Evolutionary conservation across 53 echinoderm and acorn worm genomes (phyloP).

Genomic region (Astropecten irregularis): DNA sequence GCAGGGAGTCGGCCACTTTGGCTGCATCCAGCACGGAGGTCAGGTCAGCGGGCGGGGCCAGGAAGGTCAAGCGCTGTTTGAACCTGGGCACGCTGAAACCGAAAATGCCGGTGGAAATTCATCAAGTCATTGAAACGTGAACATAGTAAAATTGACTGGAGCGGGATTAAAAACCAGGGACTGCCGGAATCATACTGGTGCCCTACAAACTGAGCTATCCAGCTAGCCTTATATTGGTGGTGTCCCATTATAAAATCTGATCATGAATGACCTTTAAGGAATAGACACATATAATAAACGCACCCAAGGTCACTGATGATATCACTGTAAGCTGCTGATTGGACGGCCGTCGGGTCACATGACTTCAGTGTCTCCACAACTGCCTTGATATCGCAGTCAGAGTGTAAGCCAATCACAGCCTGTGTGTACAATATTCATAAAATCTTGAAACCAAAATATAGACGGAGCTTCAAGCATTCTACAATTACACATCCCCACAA

Average conservation of each 20-base stretch:
- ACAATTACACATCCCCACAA: too few relatives aligned
- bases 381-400: slow-evolving; percentile 38
- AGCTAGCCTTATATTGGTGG: too few relatives aligned
- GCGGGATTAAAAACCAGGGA: too few relatives aligned
- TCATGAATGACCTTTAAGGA: too few relatives aligned
- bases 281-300: too few relatives aligned
- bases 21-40: slow-evolving; percentile 90
- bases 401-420: slow-evolving; percentile 61
- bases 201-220: too few relatives aligned
- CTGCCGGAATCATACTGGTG: neutral
- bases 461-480: neutral
- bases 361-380: slow-evolving; percentile 53
- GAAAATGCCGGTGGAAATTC: too few relatives aligned
- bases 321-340: neutral
- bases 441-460: too few relatives aligned
- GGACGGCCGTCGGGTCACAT: slow-evolving; percentile 56
- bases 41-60: slow-evolving; percentile 75
- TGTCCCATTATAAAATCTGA: too few relatives aligned
- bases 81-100: slow-evolving; percentile 79
- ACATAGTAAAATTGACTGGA: too few relatives aligned
- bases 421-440: too few relatives aligned
- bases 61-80: slow-evolving; percentile 83
- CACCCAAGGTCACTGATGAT: slow-evolving; percentile 28
- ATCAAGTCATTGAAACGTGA: too few relatives aligned
- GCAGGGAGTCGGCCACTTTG: slow-evolving; percentile 81